Evolutionary conservation across 2,113 vertebrate species (phyloP).

Genomic region (Astur gentilis): DNA sequence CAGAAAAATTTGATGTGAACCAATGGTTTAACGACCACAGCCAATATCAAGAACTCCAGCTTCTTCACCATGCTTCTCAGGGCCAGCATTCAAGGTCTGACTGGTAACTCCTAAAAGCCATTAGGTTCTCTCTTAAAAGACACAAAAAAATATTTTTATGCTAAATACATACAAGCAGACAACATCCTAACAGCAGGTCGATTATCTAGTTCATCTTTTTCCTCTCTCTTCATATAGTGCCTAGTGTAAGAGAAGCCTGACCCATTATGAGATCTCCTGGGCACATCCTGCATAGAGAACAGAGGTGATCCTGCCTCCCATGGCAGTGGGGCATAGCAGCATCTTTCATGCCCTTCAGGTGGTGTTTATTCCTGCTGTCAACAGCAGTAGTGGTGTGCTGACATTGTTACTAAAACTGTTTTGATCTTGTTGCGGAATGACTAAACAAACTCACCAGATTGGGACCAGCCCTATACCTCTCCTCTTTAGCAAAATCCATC

Average conservation of each 20-base stretch:
- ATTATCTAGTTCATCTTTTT: not conserved
- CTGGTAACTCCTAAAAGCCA: not conserved
- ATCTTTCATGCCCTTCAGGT: not conserved
- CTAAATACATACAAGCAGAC: not conserved
- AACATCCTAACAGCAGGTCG: not conserved
- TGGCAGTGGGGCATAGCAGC: not conserved
- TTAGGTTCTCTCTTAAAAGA: not conserved
- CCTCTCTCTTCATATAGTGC: not conserved
- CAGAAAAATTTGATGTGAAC: not conserved
- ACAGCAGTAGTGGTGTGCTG: not conserved
- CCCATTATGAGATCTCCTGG: not conserved
- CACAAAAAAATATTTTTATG: not conserved
- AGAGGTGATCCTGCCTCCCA: not conserved
- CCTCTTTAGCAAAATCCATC: not conserved
- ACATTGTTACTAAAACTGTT: not conserved
- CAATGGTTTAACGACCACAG: not conserved
- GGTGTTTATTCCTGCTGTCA: constrained; percentile 3
- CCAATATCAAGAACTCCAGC: not conserved
- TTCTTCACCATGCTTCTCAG: not conserved
- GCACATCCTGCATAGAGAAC: not conserved
- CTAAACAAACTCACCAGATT: not conserved
- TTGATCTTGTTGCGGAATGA: not conserved
- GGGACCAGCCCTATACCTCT: not conserved
- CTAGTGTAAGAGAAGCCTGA: not conserved
- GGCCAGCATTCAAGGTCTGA: not conserved